phyloP scores from a whole-genome alignment of 92 coral and sea anemone genomes.

The Virgularia gustaviana region DNA sequence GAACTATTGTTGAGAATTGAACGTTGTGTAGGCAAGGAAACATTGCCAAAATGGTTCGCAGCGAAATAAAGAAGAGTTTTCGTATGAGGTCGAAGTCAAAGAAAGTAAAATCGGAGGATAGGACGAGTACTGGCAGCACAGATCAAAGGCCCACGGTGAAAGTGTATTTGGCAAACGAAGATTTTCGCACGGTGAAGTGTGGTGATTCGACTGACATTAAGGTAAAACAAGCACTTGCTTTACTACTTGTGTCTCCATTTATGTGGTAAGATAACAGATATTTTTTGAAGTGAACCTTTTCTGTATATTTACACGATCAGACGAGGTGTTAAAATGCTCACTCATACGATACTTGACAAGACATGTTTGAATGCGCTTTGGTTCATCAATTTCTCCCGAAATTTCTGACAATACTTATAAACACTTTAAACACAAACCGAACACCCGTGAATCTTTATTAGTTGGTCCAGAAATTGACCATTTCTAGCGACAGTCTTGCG shows the following conservation, averaged over 20 bases:
- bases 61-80: slow-evolving; percentile 21
- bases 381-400: too few species aligned
- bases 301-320: neutral
- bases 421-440: too few species aligned
- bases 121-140: slow-evolving; percentile 64
- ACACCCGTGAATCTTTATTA: too few species aligned
- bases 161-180: slow-evolving; percentile 91
- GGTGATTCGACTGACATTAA: slow-evolving; percentile 96
- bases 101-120: neutral
- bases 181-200: slow-evolving; percentile 88
- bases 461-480: too few species aligned
- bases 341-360: too few species aligned
- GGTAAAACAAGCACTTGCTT: slow-evolving; percentile 42
- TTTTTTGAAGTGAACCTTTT: slow-evolving; percentile 1
- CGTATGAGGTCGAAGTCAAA: slow-evolving; percentile 26
- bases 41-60: slow-evolving; percentile 27
- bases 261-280: neutral
- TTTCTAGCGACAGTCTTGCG: too few species aligned
- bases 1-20: too few species aligned
- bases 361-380: too few species aligned
- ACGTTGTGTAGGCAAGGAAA: too few species aligned
- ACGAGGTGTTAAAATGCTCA: too few species aligned
- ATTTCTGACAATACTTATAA: too few species aligned
- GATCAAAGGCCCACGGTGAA: slow-evolving; percentile 86
- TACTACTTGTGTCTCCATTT: slow-evolving; percentile 6